Conservation (phyloP, 2,888 invertebrate species). For the Cryptocheilus praepositus region DNA sequence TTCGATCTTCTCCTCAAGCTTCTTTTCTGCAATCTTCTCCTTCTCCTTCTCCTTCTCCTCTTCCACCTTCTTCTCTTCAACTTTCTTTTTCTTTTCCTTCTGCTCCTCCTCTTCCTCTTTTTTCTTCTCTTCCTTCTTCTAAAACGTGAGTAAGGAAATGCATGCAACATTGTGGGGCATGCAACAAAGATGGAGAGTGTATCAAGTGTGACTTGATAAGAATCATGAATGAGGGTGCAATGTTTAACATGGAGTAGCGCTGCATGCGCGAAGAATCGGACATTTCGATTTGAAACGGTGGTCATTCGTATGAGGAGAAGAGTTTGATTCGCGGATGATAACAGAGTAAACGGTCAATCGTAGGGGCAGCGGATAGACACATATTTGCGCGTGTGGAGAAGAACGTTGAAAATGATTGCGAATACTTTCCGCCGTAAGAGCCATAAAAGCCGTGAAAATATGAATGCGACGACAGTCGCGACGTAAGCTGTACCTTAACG, state of each 20-base stretch:
- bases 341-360: too few species aligned
- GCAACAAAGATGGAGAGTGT: not conserved
- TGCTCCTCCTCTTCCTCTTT: conserved; percentile 58
- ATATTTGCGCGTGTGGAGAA: too few species aligned
- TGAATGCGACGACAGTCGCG: too few species aligned
- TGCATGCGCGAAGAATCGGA: too few species aligned
- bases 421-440: too few species aligned
- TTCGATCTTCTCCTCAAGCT: conserved; percentile 56
- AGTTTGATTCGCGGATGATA: too few species aligned
- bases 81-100: conserved; percentile 60
- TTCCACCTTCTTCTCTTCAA: conserved; percentile 66
- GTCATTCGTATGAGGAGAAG: not conserved
- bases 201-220: not conserved
- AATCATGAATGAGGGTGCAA: not conserved
- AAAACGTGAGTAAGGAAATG: conserved; percentile 49
- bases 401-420: too few species aligned
- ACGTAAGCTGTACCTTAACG: conserved; percentile 81
- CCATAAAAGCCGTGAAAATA: not conserved
- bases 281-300: too few species aligned
- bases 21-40: conserved; percentile 59
- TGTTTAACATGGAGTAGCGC: too few species aligned
- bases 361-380: too few species aligned
- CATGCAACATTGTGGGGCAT: conserved; percentile 55
- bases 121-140: conserved; percentile 74
- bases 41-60: conserved; percentile 63